A percentile compares a stretch with the other conserved stretches of the same genome.
phyloP scores from a whole-genome alignment of 2,797 vertebrate genomes.

The Lepilemur ruficaudatus region DNA sequence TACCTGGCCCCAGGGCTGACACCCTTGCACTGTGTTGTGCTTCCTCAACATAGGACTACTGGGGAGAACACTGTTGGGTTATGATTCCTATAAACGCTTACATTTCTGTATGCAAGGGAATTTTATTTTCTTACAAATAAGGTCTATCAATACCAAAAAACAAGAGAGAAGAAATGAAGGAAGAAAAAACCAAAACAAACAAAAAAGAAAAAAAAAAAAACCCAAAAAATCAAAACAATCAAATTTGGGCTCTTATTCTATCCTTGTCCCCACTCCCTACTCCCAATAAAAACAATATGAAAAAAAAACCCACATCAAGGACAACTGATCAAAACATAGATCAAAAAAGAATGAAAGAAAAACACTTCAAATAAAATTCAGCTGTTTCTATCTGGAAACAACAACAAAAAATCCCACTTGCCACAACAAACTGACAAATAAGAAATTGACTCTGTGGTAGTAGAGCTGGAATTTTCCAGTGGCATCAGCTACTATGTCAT shows the following conservation, averaged over 20 bases:
- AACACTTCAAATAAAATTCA: constrained; percentile 71
- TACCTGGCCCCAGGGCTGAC: background rate
- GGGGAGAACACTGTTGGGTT: too few relatives aligned
- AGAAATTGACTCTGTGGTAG: constrained; percentile 13
- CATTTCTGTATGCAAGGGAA: background rate
- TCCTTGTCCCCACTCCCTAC: background rate
- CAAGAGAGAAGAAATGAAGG: background rate
- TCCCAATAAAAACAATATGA: constrained; percentile 66
- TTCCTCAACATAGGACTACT: rapidly evolving
- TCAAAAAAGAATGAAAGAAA: constrained; percentile 64
- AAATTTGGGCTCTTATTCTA: background rate
- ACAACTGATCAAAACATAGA: constrained; percentile 62
- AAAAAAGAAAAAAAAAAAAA: background rate
- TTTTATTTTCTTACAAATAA: background rate
- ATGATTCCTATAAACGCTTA: background rate
- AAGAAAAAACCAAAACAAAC: background rate
- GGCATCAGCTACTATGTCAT: constrained; percentile 58
- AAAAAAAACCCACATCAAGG: constrained; percentile 66
- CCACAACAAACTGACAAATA: constrained; percentile 71
- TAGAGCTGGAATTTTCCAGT: constrained; percentile 57
- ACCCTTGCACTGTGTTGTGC: rapidly evolving
- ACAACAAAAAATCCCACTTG: constrained; percentile 55
- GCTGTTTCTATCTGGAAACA: constrained; percentile 74
- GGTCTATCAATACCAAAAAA: background rate
- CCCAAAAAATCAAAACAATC: background rate